A percentile compares a stretch with the other conserved stretches of the same genome.
These are phyloP conservation scores for Andrena hattorfiana DNA, from an alignment of 2,888 invertebrate genomes.

Conservation along the genomic window DNA sequence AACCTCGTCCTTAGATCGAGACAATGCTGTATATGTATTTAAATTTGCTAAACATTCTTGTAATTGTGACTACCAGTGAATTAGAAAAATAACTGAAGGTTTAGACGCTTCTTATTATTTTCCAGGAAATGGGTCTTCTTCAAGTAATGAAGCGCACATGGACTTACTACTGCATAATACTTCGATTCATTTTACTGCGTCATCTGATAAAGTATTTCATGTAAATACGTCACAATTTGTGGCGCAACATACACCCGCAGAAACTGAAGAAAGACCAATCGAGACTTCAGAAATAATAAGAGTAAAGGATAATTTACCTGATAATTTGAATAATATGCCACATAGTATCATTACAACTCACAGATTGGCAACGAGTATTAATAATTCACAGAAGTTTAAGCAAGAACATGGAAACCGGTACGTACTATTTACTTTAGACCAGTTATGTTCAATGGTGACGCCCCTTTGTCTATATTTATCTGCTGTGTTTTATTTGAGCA, in stretches of 20 bases:
- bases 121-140: neutral
- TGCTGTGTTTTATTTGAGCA: too few relatives aligned
- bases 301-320: conserved; percentile 14
- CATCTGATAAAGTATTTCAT: conserved; percentile 82
- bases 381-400: conserved; percentile 16
- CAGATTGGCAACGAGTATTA: conserved; percentile 12
- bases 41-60: too few relatives aligned
- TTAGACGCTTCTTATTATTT: neutral
- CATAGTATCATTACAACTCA: conserved; percentile 17
- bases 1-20: too few relatives aligned
- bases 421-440: neutral
- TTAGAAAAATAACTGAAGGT: too few relatives aligned
- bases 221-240: neutral
- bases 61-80: too few relatives aligned
- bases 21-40: too few relatives aligned
- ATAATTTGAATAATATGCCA: conserved; percentile 30
- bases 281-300: conserved; percentile 20
- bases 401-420: conserved; percentile 28
- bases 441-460: neutral
- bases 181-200: conserved; percentile 61
- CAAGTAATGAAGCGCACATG: conserved; percentile 27
- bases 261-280: conserved; percentile 21
- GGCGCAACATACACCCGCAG: neutral
- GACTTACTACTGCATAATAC: too few relatives aligned
- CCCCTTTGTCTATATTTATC: too few relatives aligned